Conservation (phyloP, 2,797 vertebrate species). For the Thripadectes ignobilis region DNA sequence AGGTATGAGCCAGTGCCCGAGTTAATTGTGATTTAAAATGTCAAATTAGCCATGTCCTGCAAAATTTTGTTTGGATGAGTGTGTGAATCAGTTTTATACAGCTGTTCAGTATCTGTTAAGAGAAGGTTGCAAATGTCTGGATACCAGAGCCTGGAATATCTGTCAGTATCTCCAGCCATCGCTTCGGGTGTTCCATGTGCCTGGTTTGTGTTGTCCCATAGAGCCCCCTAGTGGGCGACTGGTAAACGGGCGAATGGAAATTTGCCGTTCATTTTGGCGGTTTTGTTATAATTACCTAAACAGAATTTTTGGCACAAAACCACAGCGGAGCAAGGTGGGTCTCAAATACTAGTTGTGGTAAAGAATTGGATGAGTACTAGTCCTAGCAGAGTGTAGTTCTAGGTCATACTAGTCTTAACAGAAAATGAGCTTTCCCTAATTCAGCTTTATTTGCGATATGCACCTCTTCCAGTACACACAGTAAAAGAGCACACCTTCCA, state of each 20-base stretch:
- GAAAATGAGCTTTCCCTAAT: neutral
- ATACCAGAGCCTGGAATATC: neutral
- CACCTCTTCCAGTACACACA: neutral
- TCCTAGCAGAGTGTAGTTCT: neutral
- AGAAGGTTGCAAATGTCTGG: neutral
- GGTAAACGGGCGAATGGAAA: neutral
- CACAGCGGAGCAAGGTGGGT: neutral
- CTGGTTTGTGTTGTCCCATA: fast-evolving
- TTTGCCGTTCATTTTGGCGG: fast-evolving
- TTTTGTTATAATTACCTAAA: too few species aligned
- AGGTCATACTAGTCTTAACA: neutral
- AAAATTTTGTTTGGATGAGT: neutral
- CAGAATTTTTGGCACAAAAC: neutral
- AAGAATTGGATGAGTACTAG: neutral
- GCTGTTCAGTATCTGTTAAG: neutral
- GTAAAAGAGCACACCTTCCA: neutral
- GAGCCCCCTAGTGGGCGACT: neutral
- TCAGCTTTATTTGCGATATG: neutral
- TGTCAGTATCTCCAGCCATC: fast-evolving
- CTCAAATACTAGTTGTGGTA: neutral
- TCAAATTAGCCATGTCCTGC: neutral
- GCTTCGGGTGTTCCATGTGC: neutral
- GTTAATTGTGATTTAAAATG: neutral
- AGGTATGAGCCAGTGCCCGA: neutral
- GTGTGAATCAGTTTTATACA: neutral